Evolutionary conservation across 2,113 vertebrate species (phyloP).

Genomic region (Otocyon megalotis): DNA sequence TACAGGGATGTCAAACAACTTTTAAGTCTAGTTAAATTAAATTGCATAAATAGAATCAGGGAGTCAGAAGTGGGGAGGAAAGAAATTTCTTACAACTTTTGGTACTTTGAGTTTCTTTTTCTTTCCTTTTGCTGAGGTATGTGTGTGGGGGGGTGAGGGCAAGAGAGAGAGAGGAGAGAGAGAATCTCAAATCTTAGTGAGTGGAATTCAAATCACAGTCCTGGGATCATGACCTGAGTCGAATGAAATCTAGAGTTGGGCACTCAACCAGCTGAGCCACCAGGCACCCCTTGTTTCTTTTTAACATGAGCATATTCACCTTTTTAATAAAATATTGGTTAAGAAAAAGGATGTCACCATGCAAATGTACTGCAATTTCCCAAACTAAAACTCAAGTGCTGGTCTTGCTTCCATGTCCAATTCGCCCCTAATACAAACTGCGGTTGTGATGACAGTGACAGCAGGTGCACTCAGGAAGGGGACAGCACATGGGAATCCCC

Average conservation of each 20-base stretch:
- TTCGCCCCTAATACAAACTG: no score
- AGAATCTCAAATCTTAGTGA: background rate
- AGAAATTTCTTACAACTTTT: background rate
- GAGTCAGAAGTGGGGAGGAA: background rate
- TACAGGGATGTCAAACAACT: background rate
- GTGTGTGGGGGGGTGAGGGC: no score
- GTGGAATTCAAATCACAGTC: background rate
- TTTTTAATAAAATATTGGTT: no score
- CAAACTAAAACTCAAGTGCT: no score
- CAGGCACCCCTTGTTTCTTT: no score
- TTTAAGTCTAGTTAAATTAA: background rate
- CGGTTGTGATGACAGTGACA: background rate
- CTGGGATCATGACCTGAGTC: background rate
- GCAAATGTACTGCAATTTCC: no score
- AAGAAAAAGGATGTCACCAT: no score
- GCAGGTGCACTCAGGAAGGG: background rate
- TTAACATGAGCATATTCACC: no score
- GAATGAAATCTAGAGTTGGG: no score
- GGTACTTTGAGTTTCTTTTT: background rate
- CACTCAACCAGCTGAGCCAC: no score
- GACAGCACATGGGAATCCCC: background rate
- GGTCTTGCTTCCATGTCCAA: no score
- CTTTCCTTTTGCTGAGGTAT: background rate
- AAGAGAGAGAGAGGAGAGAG: background rate
- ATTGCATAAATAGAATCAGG: background rate